These are phyloP conservation scores for Stegastes partitus DNA, from an alignment of 2,113 vertebrate genomes.

Conservation along the genomic window DNA sequence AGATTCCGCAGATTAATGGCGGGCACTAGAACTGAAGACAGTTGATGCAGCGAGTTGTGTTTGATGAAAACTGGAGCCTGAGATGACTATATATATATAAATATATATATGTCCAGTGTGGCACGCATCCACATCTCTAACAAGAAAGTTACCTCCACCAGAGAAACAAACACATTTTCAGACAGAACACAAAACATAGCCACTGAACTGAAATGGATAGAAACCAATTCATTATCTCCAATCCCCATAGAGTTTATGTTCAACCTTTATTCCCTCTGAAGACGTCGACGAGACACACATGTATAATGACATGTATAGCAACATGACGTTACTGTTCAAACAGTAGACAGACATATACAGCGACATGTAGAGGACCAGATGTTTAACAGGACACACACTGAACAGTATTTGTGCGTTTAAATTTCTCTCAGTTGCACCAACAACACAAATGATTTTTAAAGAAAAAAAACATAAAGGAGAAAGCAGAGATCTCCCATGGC, in stretches of 20 bases:
- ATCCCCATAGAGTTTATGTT: slow-evolving; percentile 25
- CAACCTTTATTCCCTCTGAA: slow-evolving; percentile 44
- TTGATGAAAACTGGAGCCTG: slow-evolving; percentile 69
- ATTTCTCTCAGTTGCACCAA: slow-evolving; percentile 53
- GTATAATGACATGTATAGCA: slow-evolving; percentile 74
- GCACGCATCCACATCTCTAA: slow-evolving; percentile 70
- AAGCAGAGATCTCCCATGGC: slow-evolving; percentile 66
- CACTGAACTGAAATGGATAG: slow-evolving; percentile 43
- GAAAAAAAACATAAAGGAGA: slow-evolving; percentile 49
- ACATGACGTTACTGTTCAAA: slow-evolving; percentile 59
- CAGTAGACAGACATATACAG: slow-evolving; percentile 72
- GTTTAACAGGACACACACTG: slow-evolving; percentile 55
- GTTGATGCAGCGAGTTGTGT: slow-evolving; percentile 63
- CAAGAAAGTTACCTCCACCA: slow-evolving; percentile 68
- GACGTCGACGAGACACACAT: slow-evolving; percentile 68
- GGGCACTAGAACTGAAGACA: slow-evolving; percentile 67
- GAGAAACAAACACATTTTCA: slow-evolving; percentile 63
- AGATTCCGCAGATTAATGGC: slow-evolving; percentile 55
- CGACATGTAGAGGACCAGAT: slow-evolving; percentile 69
- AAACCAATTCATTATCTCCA: slow-evolving; percentile 26
- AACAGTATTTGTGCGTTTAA: slow-evolving; percentile 50
- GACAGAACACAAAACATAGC: slow-evolving; percentile 56
- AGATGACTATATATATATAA: slow-evolving; percentile 62
- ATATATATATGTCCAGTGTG: slow-evolving; percentile 63
- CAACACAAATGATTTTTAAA: slow-evolving; percentile 43